These are phyloP conservation scores for Benthosema pterotum DNA, from an alignment of 2,797 vertebrate genomes.

Conservation along the genomic window DNA sequence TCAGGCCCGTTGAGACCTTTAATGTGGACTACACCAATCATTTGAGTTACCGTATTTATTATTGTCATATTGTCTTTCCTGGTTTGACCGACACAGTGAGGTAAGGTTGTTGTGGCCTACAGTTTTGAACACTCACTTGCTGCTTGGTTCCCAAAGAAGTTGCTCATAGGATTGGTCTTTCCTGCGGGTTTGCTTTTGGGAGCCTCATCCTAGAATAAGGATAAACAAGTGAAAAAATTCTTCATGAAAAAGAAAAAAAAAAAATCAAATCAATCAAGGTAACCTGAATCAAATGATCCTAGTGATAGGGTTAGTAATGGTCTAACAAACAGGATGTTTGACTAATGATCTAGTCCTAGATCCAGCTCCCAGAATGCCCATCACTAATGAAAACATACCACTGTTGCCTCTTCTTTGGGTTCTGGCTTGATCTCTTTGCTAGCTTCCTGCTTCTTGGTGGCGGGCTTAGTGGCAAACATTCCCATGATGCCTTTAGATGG, in stretches of 20 bases:
- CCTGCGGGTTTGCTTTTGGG: conserved; percentile 78
- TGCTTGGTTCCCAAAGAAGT: conserved; percentile 91
- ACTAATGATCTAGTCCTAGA: too few species aligned
- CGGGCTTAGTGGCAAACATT: conserved; percentile 85
- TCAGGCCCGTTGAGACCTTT: too few species aligned
- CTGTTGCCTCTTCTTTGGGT: conserved; percentile 73
- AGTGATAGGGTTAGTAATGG: too few species aligned
- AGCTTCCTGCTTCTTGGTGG: conserved; percentile 73
- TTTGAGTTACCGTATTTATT: too few species aligned
- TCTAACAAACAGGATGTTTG: too few species aligned
- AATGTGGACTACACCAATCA: too few species aligned
- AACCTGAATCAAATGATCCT: too few species aligned
- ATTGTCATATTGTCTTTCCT: too few species aligned
- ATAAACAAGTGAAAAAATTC: conserved; percentile 3
- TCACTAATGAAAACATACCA: conserved; percentile 47
- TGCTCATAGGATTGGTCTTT: conserved; percentile 80
- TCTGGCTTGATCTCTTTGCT: conserved; percentile 81
- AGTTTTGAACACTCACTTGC: conserved; percentile 80
- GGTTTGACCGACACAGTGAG: too few species aligned
- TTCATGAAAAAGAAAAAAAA: background rate
- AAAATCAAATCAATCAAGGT: background rate
- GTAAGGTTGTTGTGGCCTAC: too few species aligned
- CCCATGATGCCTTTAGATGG: conserved; percentile 90
- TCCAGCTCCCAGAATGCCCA: too few species aligned
- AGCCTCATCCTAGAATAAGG: conserved; percentile 75